These are phyloP conservation scores for Pelecanoides urinatrix DNA, from an alignment of 2,113 vertebrate genomes.

Conservation along the genomic window DNA sequence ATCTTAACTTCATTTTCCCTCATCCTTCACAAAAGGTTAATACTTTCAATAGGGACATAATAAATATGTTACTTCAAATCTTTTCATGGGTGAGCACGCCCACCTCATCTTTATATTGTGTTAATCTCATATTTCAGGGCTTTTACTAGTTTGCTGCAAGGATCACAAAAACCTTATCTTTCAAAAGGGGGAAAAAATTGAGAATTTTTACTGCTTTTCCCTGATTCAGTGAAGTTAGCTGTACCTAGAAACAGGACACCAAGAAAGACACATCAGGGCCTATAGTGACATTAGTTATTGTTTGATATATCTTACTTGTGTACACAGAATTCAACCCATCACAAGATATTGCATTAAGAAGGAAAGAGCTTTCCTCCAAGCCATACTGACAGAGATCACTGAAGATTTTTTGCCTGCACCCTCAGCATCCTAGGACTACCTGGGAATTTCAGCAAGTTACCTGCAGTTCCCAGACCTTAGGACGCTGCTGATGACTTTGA, in stretches of 20 bases:
- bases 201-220: neutral
- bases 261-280: neutral
- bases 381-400: neutral
- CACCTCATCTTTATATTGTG: neutral
- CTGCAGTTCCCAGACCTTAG: neutral
- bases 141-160: neutral
- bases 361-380: neutral
- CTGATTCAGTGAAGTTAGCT: neutral
- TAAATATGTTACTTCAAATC: neutral
- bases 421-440: neutral
- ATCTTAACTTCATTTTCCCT: neutral
- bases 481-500: neutral
- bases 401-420: neutral
- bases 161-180: neutral
- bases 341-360: neutral
- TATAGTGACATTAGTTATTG: neutral
- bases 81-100: neutral
- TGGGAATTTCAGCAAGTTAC: neutral
- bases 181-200: neutral
- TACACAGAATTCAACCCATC: neutral
- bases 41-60: neutral
- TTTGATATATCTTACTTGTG: neutral
- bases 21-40: neutral
- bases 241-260: neutral
- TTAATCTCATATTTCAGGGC: neutral